Base-by-base conservation (phyloP, 2,888 invertebrate genomes). In the Heteromurus nitidus region DNA sequence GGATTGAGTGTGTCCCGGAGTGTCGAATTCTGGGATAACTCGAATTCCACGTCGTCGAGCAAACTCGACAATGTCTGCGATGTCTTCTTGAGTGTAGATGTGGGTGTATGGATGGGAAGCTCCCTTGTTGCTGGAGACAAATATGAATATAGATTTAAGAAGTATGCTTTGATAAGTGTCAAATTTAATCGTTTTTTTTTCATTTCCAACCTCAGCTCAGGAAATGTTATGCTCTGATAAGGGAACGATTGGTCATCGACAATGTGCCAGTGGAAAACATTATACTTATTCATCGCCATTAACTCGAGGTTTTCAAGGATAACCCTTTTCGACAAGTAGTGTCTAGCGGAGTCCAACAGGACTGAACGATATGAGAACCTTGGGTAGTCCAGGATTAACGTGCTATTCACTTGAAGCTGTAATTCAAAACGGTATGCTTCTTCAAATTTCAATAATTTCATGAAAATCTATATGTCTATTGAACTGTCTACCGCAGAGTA, bases 231-330 rank as follows among this genome's bases (percentile, higher is more conserved):
- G 88, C 96, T 97, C 86, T 93, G 92, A 88, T 95, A 98, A 0
- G 97, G 97, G 89, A 98, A 98, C 84, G 96, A 95, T 88, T 95
- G 95, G 88, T 97, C 96, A 89, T 98, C 98, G 0, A 95, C 94
- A 68, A 98, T 94, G 89, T 98, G 98, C 97, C 97, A 98, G 89
- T 98, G 97, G 82, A 98, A 93, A 0, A 96, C 95, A 89, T 98
- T 98, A 88, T 96, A 90, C 90, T 98, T 98, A 88, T 96, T 96
- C 89, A 94, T 95, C 0, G 94, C 91, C 96, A 97, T 95, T 0
- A 94, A 94, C 84, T 97, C 95, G 87, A 97, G 88, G 0, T 91
- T 93, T 72, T 91, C 89, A 30, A 92, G 89, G 74, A 97, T 93
- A 70, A 92, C 92, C 0, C 89, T 88, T 53, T 94, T 89, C 0